Base-by-base conservation (phyloP, 2,797 vertebrate genomes). In the Phoeniculus purpureus region DNA sequence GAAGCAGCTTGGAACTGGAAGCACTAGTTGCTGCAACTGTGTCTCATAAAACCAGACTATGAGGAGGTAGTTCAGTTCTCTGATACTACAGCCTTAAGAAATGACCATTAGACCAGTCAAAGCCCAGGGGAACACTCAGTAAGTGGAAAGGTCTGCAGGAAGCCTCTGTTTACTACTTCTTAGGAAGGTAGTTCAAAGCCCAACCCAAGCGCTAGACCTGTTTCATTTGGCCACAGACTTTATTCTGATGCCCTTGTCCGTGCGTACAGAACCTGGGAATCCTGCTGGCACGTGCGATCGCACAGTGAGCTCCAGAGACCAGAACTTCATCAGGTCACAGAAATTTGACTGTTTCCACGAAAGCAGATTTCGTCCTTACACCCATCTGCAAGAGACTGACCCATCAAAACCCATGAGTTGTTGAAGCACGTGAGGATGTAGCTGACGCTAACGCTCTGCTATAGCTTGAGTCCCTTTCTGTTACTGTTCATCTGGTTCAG, bases 401-500 rank as follows among this genome's bases (percentile, higher is more conserved):
- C 47, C 59, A 67, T 52, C 59, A 54, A 77, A 83, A 85, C 5
- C 5, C 47, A 26, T 19, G 78, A 85, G 59, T 56, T 54, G 77
- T 31, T 64, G 56, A 78, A 87, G 0, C 4, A 52, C 56, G 40
- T 2, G 55, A 76, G 71, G 87, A 89, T 32, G 12, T 50, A 87
- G 78, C 34, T 66, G 52, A 27, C 70, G 62, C 76, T 89, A 95
- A 58, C 51, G 45, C 90, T 88, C 90, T 45, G 48, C 31, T 11
- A 90, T 4, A 91, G 81, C 86, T 94, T 14, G 1, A 90, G 81
- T 81, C 81, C 85, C 75, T 85, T 77, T 51, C 79, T 87, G 29
- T 83, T 50, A 20, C 56, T 91, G 83, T 87, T 92, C 81, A 83
- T 78, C 79, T 56, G 70, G 45, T 72, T 89, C 51, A 95, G 64